Conservation (phyloP, 2,888 invertebrate genomes). For the Schrankia costaestrigalis region DNA sequence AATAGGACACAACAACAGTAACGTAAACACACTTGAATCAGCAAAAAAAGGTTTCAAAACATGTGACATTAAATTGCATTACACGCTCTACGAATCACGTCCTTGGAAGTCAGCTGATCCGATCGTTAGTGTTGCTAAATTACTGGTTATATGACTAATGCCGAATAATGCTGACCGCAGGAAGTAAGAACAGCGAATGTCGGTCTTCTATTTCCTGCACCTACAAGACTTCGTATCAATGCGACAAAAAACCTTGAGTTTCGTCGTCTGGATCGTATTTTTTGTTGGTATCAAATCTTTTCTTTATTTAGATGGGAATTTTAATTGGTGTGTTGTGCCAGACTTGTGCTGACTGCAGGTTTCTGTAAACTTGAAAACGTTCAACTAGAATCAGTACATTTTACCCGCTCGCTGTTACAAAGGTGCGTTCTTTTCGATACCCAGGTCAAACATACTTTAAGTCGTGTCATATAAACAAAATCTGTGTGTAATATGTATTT, state of each 20-base stretch:
- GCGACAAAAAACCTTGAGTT: conserved; percentile 17
- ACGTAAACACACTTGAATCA: conserved; percentile 12
- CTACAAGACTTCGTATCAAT: conserved; percentile 45
- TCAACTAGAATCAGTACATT: no score
- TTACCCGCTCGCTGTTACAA: no score
- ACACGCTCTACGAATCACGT: conserved; percentile 40
- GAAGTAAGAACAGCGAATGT: conserved; percentile 38
- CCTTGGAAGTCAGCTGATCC: conserved; percentile 48
- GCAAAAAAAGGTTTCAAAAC: conserved; percentile 25
- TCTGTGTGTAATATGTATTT: no score
- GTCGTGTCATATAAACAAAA: no score
- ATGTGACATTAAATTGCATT: conserved; percentile 38
- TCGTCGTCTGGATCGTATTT: conserved; percentile 5
- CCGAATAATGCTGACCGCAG: conserved; percentile 32
- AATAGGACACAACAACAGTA: conserved; percentile 1
- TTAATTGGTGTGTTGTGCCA: no score
- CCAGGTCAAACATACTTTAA: no score
- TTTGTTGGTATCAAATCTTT: no score
- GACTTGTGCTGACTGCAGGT: no score
- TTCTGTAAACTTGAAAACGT: no score
- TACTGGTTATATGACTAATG: conserved; percentile 38
- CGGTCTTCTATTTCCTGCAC: conserved; percentile 52
- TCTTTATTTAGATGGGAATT: no score
- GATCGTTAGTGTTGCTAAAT: conserved; percentile 27
- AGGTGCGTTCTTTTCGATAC: no score